A percentile compares a stretch with the other conserved stretches of the same genome.
Evolutionary conservation across 2,888 invertebrate species (phyloP).

Genomic region (Blera fallax): DNA sequence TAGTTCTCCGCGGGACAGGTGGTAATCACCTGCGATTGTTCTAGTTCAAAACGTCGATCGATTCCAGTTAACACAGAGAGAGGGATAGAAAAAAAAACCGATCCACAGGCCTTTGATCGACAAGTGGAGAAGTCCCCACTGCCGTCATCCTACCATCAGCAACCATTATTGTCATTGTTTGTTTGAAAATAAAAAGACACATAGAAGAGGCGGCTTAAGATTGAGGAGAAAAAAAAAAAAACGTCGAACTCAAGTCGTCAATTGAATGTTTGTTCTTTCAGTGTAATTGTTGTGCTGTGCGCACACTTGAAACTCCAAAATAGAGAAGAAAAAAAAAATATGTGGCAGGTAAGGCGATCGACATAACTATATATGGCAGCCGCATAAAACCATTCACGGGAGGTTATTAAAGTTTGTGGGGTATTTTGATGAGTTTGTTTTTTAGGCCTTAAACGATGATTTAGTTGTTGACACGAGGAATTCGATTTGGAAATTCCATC

Average conservation of each 20-base stretch:
- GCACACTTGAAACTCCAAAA: constrained; percentile 56
- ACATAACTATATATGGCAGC: constrained; percentile 54
- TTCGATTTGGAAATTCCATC: constrained; percentile 48
- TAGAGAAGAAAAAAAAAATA: constrained; percentile 9
- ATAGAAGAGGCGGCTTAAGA: constrained; percentile 1
- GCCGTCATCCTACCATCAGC: constrained; percentile 18
- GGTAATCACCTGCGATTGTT: constrained; percentile 68
- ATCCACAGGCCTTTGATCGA: constrained; percentile 4
- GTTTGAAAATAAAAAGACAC: constrained; percentile 32
- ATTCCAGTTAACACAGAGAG: constrained; percentile 45
- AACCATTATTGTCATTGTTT: constrained; percentile 46
- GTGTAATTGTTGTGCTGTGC: constrained; percentile 52
- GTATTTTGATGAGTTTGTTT: constrained; percentile 18
- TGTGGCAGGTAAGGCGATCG: constrained; percentile 54
- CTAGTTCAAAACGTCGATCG: constrained; percentile 67
- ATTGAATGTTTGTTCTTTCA: constrained; percentile 55
- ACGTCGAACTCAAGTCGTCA: constrained; percentile 42
- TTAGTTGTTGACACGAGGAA: constrained; percentile 59
- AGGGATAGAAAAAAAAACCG: constrained; percentile 5
- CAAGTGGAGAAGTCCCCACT: constrained; percentile 10
- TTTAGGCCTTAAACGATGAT: constrained; percentile 47
- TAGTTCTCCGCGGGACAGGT: constrained; percentile 22
- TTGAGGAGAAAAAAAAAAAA: constrained; percentile 1
- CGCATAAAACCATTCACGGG: constrained; percentile 30
- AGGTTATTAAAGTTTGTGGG: constrained; percentile 36